Percentiles rank a stretch among this genome's conserved stretches.
Conservation (phyloP, 2,113 vertebrate species). For the Chlorodrepanis virens region DNA sequence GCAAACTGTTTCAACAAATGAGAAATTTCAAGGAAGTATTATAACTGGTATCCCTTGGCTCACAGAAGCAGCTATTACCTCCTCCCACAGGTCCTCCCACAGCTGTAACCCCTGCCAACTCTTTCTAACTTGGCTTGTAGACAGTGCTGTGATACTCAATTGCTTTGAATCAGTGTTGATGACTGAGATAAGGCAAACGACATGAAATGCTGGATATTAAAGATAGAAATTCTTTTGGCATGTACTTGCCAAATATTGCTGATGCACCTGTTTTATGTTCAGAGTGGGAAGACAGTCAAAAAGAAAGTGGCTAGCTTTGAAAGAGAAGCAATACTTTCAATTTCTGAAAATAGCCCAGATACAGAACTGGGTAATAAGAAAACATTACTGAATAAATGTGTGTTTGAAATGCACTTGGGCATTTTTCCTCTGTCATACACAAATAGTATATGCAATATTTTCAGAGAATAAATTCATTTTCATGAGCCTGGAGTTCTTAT, state of each 20-base stretch:
- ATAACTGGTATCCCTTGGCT: constrained; percentile 55
- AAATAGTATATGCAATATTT: not conserved
- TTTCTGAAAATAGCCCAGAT: constrained; percentile 71
- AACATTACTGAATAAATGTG: constrained; percentile 51
- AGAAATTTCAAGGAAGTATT: constrained; percentile 64
- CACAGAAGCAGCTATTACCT: constrained; percentile 64
- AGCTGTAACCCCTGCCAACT: constrained; percentile 58
- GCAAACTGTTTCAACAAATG: constrained; percentile 63
- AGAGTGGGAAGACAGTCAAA: constrained; percentile 67
- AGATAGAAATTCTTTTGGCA: constrained; percentile 43
- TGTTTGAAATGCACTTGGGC: not conserved
- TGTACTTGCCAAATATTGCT: constrained; percentile 57
- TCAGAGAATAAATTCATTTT: not conserved
- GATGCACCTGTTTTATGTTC: constrained; percentile 75
- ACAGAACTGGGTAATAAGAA: constrained; percentile 65
- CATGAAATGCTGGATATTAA: constrained; percentile 44
- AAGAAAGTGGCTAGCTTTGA: constrained; percentile 71
- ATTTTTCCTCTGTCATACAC: not conserved
- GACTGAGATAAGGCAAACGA: constrained; percentile 66
- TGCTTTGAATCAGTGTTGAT: constrained; percentile 64
- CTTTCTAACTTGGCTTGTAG: constrained; percentile 54
- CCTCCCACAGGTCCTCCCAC: constrained; percentile 65
- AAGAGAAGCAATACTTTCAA: constrained; percentile 64
- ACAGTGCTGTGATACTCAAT: constrained; percentile 57
- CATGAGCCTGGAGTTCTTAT: not conserved